Conservation (phyloP, 2,113 vertebrate genomes). For the Mesembrinibis cayennensis region DNA sequence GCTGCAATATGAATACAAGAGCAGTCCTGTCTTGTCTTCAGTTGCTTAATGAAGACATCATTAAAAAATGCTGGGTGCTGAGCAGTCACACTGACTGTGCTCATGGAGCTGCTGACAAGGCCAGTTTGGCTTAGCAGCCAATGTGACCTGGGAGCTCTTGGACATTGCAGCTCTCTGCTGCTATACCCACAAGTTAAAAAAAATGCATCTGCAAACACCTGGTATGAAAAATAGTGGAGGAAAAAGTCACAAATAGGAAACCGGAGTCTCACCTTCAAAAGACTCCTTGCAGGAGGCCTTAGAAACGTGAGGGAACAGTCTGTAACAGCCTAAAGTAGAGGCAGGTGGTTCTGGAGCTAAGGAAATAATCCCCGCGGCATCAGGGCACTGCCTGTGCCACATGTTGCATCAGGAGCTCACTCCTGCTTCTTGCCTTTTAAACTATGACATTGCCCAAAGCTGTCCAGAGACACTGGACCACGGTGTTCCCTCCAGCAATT, state of each 20-base stretch:
- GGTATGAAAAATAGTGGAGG: not conserved
- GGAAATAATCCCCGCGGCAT: not conserved
- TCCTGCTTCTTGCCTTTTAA: not conserved
- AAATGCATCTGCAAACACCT: not conserved
- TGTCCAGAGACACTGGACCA: not conserved
- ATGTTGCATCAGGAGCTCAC: not conserved
- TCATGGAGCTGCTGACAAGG: not conserved
- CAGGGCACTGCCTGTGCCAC: not conserved
- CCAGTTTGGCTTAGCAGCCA: not conserved
- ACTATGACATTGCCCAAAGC: not conserved
- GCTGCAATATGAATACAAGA: not conserved
- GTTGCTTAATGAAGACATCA: not conserved
- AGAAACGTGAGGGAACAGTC: not conserved
- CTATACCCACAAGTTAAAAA: not conserved
- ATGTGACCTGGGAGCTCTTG: not conserved
- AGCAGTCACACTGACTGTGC: not conserved
- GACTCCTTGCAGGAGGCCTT: not conserved
- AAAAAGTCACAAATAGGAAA: not conserved
- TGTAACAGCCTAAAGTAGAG: not conserved
- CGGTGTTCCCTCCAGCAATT: not conserved
- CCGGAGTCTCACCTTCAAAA: not conserved
- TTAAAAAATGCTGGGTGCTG: not conserved
- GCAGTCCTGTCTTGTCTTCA: not conserved
- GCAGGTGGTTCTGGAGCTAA: not conserved
- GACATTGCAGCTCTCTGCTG: not conserved